Conservation (phyloP, 1,140 invertebrate species). For the Drosophila azteca region DNA sequence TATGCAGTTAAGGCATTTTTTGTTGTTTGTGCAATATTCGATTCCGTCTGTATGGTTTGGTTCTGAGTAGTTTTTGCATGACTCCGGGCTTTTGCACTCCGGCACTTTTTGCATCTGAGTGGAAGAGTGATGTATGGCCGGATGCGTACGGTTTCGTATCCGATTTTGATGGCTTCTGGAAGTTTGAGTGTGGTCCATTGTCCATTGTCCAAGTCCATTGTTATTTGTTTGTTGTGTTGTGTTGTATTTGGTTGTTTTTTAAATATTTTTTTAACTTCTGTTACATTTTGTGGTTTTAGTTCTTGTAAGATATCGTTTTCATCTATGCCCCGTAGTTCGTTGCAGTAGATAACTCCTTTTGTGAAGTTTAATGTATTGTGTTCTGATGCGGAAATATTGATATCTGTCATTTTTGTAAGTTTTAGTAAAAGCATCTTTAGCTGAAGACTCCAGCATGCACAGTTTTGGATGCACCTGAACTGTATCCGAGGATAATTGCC, state of each 20-base stretch:
- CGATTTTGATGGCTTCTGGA: constrained; percentile 3
- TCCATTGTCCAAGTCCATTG: background rate
- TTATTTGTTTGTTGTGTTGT: too few relatives aligned
- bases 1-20: too few relatives aligned
- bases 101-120: background rate
- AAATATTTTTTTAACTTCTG: constrained; percentile 1
- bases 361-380: constrained; percentile 8
- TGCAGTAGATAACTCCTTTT: constrained; percentile 5
- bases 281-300: constrained; percentile 11
- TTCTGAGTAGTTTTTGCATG: constrained; percentile 4
- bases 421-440: too few relatives aligned
- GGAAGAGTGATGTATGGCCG: background rate
- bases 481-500: too few relatives aligned
- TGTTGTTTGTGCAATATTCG: too few relatives aligned
- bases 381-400: background rate
- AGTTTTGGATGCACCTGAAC: too few relatives aligned
- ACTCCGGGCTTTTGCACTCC: background rate
- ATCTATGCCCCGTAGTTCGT: constrained; percentile 4
- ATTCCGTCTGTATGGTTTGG: background rate
- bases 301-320: constrained; percentile 4
- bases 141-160: background rate
- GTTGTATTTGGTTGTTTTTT: background rate
- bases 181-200: background rate
- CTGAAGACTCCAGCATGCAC: too few relatives aligned
- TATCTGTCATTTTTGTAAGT: background rate